These are phyloP conservation scores for Fulica atra DNA, from an alignment of 2,113 vertebrate species.

Conservation along the genomic window DNA sequence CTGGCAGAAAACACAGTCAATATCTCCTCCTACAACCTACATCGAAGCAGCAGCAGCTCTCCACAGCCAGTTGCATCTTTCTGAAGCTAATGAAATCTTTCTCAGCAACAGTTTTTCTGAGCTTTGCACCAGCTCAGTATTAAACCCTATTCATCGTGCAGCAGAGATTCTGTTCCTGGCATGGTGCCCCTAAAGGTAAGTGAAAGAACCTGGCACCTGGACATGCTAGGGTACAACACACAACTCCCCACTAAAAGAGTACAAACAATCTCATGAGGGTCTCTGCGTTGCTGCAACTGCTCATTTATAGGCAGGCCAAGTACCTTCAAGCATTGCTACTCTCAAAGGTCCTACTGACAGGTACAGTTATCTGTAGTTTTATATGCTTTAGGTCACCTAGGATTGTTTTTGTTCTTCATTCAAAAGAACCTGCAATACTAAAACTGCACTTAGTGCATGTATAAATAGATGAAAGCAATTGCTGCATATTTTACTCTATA, in stretches of 20 bases:
- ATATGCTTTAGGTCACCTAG: not conserved
- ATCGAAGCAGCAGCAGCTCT: not conserved
- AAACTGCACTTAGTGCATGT: not conserved
- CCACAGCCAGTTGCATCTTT: not conserved
- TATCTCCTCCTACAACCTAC: not conserved
- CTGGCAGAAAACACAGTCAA: not conserved
- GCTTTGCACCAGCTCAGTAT: not conserved
- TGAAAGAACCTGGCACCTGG: not conserved
- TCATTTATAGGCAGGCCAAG: not conserved
- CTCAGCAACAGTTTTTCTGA: not conserved
- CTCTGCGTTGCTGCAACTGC: not conserved
- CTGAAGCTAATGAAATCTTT: not conserved
- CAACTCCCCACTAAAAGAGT: not conserved
- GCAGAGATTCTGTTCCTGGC: not conserved
- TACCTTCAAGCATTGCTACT: not conserved
- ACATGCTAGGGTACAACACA: accelerated
- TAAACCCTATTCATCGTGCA: not conserved
- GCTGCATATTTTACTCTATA: not conserved
- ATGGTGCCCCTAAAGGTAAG: not conserved
- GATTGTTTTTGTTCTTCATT: not conserved
- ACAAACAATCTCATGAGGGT: not conserved
- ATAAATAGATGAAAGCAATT: not conserved
- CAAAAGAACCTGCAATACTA: not conserved
- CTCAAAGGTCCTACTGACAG: not conserved
- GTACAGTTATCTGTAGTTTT: not conserved